Conservation (phyloP, 2,888 invertebrate genomes). For the Limnephilus rhombicus region DNA sequence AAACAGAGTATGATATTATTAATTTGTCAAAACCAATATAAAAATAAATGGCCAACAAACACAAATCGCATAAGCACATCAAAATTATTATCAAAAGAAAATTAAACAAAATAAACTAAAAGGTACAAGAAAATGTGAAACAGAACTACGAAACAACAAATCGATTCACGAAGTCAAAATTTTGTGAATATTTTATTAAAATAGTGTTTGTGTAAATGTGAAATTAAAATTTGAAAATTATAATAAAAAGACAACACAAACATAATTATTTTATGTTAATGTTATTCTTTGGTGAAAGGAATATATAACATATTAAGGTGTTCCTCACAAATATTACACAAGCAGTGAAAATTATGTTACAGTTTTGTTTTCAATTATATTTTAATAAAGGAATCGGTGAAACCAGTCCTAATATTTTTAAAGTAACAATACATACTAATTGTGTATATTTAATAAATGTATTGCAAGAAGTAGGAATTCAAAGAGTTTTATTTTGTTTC, state of each 20-base stretch:
- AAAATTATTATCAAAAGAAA: background rate
- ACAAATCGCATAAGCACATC: slow-evolving; percentile 16
- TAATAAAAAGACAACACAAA: background rate
- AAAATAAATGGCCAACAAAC: slow-evolving; percentile 50
- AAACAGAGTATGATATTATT: slow-evolving; percentile 37
- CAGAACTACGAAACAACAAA: background rate
- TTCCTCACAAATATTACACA: background rate
- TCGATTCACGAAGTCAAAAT: background rate
- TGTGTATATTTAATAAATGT: background rate
- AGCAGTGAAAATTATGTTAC: background rate
- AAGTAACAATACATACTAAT: background rate
- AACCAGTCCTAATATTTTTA: background rate
- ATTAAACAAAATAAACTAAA: background rate
- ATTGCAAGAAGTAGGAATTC: background rate
- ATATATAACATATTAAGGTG: background rate
- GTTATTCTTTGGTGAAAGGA: slow-evolving; percentile 1
- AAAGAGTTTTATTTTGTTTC: background rate
- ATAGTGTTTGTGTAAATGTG: background rate
- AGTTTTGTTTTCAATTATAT: background rate
- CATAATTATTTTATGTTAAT: background rate
- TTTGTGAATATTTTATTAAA: background rate
- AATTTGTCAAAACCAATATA: slow-evolving; percentile 35
- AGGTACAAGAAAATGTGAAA: background rate
- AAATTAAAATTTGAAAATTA: background rate
- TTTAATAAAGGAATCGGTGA: background rate